These are phyloP conservation scores for Sitta carolinensis DNA, from an alignment of 2,797 vertebrate species.

Conservation along the genomic window DNA sequence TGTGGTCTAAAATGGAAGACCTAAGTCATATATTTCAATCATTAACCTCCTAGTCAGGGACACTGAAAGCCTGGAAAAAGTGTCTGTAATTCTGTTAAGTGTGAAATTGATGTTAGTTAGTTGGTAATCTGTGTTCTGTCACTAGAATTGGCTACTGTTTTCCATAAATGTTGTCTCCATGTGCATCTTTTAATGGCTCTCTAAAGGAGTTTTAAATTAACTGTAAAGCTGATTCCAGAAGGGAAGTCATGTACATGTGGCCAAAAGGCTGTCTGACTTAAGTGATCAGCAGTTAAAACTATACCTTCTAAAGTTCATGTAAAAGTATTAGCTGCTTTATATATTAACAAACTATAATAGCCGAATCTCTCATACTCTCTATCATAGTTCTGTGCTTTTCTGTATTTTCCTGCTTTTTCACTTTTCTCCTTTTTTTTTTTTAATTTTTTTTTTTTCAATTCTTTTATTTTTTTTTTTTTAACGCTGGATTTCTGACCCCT, in stretches of 20 bases:
- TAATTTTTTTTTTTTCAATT: not conserved
- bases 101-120: constrained; percentile 1
- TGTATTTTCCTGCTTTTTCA: constrained; percentile 4
- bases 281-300: constrained; percentile 39
- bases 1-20: constrained; percentile 30
- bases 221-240: constrained; percentile 48
- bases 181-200: constrained; percentile 32
- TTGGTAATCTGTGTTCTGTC: constrained; percentile 2
- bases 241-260: constrained; percentile 16
- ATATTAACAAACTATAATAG: constrained; percentile 54
- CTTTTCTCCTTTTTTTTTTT: not conserved
- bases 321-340: constrained; percentile 56
- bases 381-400: constrained; percentile 43
- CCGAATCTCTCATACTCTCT: constrained; percentile 38
- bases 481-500: constrained; percentile 44
- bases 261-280: constrained; percentile 2
- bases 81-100: constrained; percentile 9
- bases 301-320: constrained; percentile 49
- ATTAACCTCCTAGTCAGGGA: not conserved
- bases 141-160: constrained; percentile 53
- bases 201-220: constrained; percentile 56
- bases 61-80: constrained; percentile 1
- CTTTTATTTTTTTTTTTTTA: not conserved
- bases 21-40: constrained; percentile 13
- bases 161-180: constrained; percentile 22